A percentile compares a stretch with the other conserved stretches of the same genome.
phyloP scores from a whole-genome alignment of 2,113 vertebrate genomes.

The Capreolus pygargus region DNA sequence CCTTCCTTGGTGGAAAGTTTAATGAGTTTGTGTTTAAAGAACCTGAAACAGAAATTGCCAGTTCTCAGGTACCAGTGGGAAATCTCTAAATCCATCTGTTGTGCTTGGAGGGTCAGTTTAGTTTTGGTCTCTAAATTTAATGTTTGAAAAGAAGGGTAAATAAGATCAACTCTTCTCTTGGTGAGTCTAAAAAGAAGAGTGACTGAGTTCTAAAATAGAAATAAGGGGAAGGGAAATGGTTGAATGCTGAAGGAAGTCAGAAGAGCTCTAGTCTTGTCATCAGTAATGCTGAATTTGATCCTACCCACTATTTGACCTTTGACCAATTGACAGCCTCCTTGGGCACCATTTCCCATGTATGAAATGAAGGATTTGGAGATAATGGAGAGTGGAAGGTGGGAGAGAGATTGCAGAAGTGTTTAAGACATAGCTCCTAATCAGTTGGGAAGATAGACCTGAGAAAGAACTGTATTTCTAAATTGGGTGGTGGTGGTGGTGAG shows the following conservation, averaged over 20 bases:
- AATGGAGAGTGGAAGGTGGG: background rate
- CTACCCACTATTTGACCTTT: background rate
- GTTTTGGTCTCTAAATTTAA: background rate
- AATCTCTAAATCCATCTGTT: background rate
- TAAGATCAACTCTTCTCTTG: background rate
- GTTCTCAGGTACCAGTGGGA: background rate
- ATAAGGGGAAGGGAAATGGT: background rate
- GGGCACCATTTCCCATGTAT: background rate
- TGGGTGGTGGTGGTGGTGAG: background rate
- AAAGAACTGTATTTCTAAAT: background rate
- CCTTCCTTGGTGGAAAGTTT: background rate
- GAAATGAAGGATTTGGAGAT: background rate
- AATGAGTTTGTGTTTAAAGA: constrained; percentile 14
- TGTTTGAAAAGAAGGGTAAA: background rate
- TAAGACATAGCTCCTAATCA: background rate
- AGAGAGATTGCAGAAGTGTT: background rate
- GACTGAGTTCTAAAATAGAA: background rate
- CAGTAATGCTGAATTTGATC: background rate
- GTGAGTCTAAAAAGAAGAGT: background rate
- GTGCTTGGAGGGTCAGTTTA: background rate
- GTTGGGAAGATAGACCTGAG: background rate
- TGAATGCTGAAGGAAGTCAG: background rate
- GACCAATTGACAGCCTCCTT: background rate
- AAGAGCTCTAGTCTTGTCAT: background rate
- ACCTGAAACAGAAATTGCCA: background rate